phyloP scores from a whole-genome alignment of 2,113 vertebrate species.

The Meles meles region DNA sequence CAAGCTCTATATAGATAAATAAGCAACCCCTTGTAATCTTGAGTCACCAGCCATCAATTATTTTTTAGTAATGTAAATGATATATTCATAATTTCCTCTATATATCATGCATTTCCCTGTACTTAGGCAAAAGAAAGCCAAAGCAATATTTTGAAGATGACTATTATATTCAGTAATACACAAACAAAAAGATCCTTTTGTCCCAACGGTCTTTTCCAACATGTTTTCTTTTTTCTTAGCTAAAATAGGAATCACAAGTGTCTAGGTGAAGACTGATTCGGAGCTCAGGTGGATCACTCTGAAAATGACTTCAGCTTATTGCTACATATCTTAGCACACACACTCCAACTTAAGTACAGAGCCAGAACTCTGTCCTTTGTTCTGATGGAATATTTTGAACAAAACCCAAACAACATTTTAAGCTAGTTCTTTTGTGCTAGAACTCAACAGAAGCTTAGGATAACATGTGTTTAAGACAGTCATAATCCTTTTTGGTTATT shows the following conservation, averaged over 20 bases:
- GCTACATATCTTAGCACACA: neutral
- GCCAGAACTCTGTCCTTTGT: neutral
- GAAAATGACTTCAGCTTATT: neutral
- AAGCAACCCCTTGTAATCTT: neutral
- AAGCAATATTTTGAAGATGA: neutral
- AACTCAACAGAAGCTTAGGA: neutral
- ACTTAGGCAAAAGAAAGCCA: neutral
- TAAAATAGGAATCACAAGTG: constrained; percentile 31
- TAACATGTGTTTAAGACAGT: neutral
- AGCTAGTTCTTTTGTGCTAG: neutral
- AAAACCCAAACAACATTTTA: neutral
- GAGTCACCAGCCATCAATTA: neutral
- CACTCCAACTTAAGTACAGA: neutral
- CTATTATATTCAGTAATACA: neutral
- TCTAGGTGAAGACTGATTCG: neutral
- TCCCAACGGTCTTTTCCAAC: neutral
- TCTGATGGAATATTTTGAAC: neutral
- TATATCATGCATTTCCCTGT: neutral
- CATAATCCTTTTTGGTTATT: neutral
- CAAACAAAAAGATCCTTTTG: neutral
- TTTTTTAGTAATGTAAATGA: neutral
- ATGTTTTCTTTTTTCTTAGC: neutral
- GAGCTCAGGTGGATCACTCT: neutral
- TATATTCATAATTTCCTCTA: neutral
- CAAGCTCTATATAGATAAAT: neutral